Conservation (phyloP, 2,797 vertebrate species). For the Linurgus olivaceus region DNA sequence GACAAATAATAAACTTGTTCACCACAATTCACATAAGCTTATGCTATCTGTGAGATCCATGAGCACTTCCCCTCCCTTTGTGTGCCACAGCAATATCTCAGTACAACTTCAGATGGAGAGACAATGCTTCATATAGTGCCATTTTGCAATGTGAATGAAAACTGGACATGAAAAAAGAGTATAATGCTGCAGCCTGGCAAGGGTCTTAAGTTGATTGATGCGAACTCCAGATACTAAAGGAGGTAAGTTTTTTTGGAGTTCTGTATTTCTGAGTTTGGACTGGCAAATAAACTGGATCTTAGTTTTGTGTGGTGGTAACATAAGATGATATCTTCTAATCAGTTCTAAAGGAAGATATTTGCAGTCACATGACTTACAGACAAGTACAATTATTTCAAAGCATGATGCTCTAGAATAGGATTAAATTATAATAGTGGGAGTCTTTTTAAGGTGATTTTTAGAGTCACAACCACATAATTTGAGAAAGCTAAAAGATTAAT, state of each 20-base stretch:
- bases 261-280: not conserved
- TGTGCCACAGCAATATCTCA: not conserved
- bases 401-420: not conserved
- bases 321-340: not conserved
- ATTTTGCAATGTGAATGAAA: not conserved
- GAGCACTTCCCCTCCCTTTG: not conserved
- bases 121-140: not conserved
- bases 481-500: not conserved
- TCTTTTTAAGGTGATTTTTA: not conserved
- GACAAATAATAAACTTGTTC: not conserved
- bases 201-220: not conserved
- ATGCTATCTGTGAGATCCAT: not conserved
- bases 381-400: not conserved
- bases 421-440: not conserved
- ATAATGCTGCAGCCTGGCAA: not conserved
- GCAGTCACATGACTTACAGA: not conserved
- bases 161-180: not conserved
- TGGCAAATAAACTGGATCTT: not conserved
- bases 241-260: not conserved
- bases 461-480: not conserved
- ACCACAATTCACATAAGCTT: not conserved
- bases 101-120: not conserved
- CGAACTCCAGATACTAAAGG: not conserved
- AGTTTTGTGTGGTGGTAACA: not conserved
- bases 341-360: not conserved